These are phyloP conservation scores for Murina feae DNA, from an alignment of 2,113 vertebrate genomes.

Conservation along the genomic window DNA sequence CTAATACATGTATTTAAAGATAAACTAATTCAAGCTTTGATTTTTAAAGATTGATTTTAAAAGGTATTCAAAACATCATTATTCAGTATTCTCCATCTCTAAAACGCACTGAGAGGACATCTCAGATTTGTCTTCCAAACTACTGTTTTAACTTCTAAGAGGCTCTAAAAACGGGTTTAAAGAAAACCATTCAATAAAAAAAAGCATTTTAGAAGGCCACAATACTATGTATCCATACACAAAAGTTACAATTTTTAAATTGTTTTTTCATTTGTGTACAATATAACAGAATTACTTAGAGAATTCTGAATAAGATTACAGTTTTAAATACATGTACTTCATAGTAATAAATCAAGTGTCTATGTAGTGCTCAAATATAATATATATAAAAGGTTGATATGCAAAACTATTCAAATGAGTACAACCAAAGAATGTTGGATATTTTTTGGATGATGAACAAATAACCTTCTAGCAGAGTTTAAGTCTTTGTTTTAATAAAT, in stretches of 20 bases:
- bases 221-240: neutral
- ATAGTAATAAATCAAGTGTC: neutral
- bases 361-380: neutral
- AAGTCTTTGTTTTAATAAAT: neutral
- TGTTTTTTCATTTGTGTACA: neutral
- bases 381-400: neutral
- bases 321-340: neutral
- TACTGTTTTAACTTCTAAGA: conserved; percentile 5
- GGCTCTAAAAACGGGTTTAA: conserved; percentile 7
- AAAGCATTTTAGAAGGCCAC: conserved; percentile 7
- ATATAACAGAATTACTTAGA: neutral
- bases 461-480: neutral
- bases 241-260: neutral
- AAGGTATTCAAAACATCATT: neutral
- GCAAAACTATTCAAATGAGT: conserved; percentile 24
- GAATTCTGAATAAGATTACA: conserved; percentile 9
- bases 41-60: neutral
- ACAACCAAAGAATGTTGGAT: neutral
- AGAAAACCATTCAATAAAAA: conserved; percentile 17
- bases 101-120: neutral
- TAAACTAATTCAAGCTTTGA: neutral
- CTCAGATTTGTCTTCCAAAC: neutral
- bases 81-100: neutral
- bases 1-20: conserved; percentile 4
- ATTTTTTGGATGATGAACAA: neutral